Conservation (phyloP, 1,140 invertebrate genomes). For the Adelges cooleyi region DNA sequence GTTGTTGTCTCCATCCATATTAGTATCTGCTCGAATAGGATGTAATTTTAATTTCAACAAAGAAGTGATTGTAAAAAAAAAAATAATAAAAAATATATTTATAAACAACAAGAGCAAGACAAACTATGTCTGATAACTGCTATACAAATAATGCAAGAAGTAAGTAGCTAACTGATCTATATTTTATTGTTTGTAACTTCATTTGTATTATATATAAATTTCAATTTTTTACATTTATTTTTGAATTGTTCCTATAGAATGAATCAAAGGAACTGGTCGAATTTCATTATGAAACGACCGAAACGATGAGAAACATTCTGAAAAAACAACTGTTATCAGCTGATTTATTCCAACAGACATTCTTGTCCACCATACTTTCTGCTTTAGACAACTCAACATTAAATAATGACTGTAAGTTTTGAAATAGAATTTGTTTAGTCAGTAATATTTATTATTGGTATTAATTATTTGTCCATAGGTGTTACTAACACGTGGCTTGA, state of each 20-base stretch:
- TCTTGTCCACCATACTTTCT: slow-evolving; percentile 5
- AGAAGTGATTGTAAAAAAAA: no score
- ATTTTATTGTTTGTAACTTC: background rate
- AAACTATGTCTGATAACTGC: background rate
- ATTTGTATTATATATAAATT: background rate
- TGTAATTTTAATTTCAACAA: no score
- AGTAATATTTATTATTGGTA: no score
- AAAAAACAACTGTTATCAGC: slow-evolving; percentile 5
- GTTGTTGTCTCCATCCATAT: no score
- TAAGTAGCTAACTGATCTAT: background rate
- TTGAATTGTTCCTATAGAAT: slow-evolving; percentile 1
- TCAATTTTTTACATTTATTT: background rate
- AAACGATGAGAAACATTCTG: slow-evolving; percentile 18
- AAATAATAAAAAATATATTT: no score
- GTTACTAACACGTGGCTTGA: slow-evolving; percentile 13
- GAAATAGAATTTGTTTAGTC: no score
- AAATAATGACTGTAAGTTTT: background rate
- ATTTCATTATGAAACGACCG: slow-evolving; percentile 4
- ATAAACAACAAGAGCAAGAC: no score
- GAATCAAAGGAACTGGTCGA: background rate
- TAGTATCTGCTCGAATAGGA: no score
- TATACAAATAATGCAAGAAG: background rate
- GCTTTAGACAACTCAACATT: background rate
- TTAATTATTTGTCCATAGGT: background rate
- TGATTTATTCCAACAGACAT: slow-evolving; percentile 12